Percentiles rank a stretch among this genome's conserved stretches.
Conservation (phyloP, 2,797 vertebrate species). For the Hemibagrus guttatus region DNA sequence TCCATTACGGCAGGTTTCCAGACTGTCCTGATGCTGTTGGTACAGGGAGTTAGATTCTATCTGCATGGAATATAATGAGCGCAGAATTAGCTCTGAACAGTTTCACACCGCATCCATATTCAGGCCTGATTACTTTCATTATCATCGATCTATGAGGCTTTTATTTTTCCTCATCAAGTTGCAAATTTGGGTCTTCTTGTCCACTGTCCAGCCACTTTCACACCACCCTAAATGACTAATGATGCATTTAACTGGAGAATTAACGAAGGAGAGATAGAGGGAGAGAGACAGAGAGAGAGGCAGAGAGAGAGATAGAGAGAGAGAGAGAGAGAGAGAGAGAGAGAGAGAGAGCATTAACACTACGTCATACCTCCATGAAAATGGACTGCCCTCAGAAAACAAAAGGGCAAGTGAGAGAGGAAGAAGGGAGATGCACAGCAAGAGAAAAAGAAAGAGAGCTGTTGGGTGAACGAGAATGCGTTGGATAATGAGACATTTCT, state of each 20-base stretch:
- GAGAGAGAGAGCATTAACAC: constrained; percentile 57
- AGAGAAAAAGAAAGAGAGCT: constrained; percentile 65
- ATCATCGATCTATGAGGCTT: constrained; percentile 63
- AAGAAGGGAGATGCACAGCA: constrained; percentile 59
- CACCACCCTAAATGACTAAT: constrained; percentile 71
- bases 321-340: constrained; percentile 29
- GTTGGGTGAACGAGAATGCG: constrained; percentile 74
- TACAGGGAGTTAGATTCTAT: constrained; percentile 48
- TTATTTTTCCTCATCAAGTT: constrained; percentile 66
- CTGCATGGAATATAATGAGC: constrained; percentile 55
- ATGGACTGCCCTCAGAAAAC: constrained; percentile 60
- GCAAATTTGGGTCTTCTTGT: constrained; percentile 66
- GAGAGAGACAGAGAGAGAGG: constrained; percentile 17
- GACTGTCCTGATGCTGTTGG: constrained; percentile 46
- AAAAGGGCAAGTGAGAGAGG: constrained; percentile 54
- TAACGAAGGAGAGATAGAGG: constrained; percentile 55
- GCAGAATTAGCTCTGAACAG: constrained; percentile 58
- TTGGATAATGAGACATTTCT: constrained; percentile 90
- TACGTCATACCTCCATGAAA: constrained; percentile 60
- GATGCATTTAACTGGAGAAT: constrained; percentile 71
- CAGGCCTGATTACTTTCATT: constrained; percentile 64
- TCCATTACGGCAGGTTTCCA: constrained; percentile 38
- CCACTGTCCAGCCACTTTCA: constrained; percentile 70
- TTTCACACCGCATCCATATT: constrained; percentile 58
- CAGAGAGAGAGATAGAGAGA: constrained; percentile 3